phyloP scores from a whole-genome alignment of 2,888 invertebrate genomes.

The Chrysomela aeneicollis region DNA sequence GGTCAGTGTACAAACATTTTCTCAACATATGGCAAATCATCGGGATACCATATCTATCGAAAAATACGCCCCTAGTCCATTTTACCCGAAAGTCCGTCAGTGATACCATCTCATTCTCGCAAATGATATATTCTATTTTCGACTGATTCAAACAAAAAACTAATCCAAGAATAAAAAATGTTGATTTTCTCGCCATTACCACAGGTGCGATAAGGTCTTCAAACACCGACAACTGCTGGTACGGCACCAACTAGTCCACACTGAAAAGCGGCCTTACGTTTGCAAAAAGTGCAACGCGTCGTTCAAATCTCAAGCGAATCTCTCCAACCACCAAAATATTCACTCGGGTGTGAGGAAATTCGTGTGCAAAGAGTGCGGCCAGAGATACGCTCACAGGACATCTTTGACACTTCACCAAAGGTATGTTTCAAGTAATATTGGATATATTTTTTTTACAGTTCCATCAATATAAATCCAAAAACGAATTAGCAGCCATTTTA shows the following conservation, averaged over 20 bases:
- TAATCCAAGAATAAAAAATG: no score
- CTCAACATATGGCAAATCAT: no score
- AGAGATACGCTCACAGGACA: conserved; percentile 79
- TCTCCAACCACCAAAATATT: conserved; percentile 75
- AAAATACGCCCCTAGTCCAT: no score
- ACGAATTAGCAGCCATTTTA: no score
- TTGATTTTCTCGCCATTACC: no score
- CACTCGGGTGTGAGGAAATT: conserved; percentile 76
- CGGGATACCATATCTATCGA: no score
- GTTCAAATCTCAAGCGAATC: conserved; percentile 77
- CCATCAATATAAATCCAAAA: no score
- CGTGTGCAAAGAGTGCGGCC: conserved; percentile 73
- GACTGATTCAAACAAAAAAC: no score
- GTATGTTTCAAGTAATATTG: neutral
- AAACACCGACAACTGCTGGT: conserved; percentile 76
- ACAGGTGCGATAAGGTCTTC: conserved; percentile 76
- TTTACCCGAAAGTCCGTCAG: no score
- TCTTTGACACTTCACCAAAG: conserved; percentile 78
- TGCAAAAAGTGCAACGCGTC: conserved; percentile 61
- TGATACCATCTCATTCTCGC: no score
- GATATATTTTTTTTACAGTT: no score
- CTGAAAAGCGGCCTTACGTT: neutral
- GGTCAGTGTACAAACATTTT: neutral
- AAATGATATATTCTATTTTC: no score
- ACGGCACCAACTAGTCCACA: conserved; percentile 75